Evolutionary conservation across 2,888 invertebrate genomes (phyloP), one percentile per base, ranked within the genome.

Genomic region (Morpho helenor): DNA sequence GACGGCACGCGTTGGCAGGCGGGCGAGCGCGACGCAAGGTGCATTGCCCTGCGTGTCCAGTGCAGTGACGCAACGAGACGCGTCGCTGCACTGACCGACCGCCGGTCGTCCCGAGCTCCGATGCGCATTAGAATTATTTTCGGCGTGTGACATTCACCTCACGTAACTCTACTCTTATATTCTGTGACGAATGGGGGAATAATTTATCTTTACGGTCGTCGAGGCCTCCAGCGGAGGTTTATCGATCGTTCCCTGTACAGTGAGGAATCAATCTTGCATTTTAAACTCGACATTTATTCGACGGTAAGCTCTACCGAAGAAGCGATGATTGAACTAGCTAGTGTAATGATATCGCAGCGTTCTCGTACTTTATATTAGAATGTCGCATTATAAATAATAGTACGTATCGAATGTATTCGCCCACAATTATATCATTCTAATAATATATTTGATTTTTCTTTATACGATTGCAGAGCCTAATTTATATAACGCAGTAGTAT

Each of bases 21-120:
- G 67, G 54, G 64, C 64, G 70, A 66, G 72, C 65, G 68, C 76
- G 73, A 62, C 71, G 76, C 79, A 77, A 80, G 80, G 88, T 87
- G 87, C 89, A 88, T 74, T 88, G 89, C 87, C 88, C 88, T 75
- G 80, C 61, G 77, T 75, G 75, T 74, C 74, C 81, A 74, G 80
- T 80, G 80, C 82, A 82, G 80, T 87, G 87, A 88, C 87, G 88
- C 86, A 87, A 87, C 77, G 76, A 77, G 79, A 77, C 73, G 72
- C 69, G 71, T 66, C 72, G 74, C 82, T 84, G 84, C 84, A 82
- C 81, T 84, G 85, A 81, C 86, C 85, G 81, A 71, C 77, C 77
- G 67, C 70, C 77, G 70, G 65, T 70, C 77, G 71, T 65, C 43
- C 43, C 31, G 16, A 55, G n/a, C 41, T 31, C 69, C 70, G 76